Conservation (phyloP, 1,140 invertebrate genomes). For the Trichonephila clavata region DNA sequence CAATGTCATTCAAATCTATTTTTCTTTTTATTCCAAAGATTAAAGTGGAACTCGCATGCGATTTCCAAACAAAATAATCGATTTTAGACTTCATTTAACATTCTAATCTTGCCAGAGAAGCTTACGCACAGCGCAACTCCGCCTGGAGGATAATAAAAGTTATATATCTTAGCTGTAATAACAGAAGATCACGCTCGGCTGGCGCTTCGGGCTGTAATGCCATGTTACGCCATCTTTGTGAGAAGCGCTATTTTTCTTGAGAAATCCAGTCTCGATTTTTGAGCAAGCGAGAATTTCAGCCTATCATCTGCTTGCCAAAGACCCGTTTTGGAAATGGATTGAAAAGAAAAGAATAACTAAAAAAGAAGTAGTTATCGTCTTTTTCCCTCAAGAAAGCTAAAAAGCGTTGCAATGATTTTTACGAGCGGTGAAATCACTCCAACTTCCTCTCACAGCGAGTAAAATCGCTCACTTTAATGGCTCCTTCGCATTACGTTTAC, state of each 20-base stretch:
- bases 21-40: neutral
- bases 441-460: neutral
- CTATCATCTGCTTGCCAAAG: constrained; percentile 20
- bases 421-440: constrained; percentile 8
- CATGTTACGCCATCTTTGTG: constrained; percentile 1
- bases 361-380: constrained; percentile 4
- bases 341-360: neutral
- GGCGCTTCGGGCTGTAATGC: neutral
- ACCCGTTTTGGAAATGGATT: constrained; percentile 1
- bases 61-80: constrained; percentile 25
- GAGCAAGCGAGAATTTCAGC: neutral
- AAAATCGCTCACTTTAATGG: neutral
- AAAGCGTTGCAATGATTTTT: constrained; percentile 9
- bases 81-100: constrained; percentile 30
- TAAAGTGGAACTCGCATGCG: neutral
- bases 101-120: constrained; percentile 4
- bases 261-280: constrained; percentile 8
- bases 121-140: neutral
- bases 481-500: constrained; percentile 1
- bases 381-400: constrained; percentile 35
- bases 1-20: constrained; percentile 3
- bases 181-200: neutral
- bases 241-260: neutral
- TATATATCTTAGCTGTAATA: neutral
- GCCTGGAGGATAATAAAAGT: constrained; percentile 8